Percentiles rank a stretch among this genome's conserved stretches.
Conservation (phyloP, 2,797 vertebrate species). For the Galagoides demidoff region DNA sequence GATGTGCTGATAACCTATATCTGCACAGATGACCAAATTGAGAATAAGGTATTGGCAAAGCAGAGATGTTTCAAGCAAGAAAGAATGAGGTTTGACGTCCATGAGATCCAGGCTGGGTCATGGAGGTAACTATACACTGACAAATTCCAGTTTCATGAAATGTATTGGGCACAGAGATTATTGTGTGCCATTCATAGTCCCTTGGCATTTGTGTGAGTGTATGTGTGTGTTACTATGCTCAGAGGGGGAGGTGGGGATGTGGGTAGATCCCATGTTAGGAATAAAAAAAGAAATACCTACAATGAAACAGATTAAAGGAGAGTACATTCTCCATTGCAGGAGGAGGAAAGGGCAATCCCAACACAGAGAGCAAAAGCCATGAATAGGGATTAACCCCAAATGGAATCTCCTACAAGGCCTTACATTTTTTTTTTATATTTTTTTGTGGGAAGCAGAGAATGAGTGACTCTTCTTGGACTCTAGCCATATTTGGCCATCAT, state of each 20-base stretch:
- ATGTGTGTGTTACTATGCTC: background rate
- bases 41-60: background rate
- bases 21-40: background rate
- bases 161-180: too few relatives aligned
- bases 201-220: background rate
- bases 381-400: background rate
- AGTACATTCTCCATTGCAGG: background rate
- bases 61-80: background rate
- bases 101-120: background rate
- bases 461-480: background rate
- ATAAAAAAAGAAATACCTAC: background rate
- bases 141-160: background rate
- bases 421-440: background rate
- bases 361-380: background rate
- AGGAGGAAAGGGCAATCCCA: background rate
- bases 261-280: background rate
- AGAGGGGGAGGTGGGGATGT: background rate
- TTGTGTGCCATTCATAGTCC: background rate
- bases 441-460: background rate
- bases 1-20: background rate
- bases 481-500: background rate
- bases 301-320: background rate
- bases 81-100: background rate
- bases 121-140: background rate
- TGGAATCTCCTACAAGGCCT: background rate